Percentiles rank a stretch among this genome's conserved stretches.
These are phyloP conservation scores for Cryptotis parvus DNA, from an alignment of 2,113 vertebrate species.

Conservation along the genomic window DNA sequence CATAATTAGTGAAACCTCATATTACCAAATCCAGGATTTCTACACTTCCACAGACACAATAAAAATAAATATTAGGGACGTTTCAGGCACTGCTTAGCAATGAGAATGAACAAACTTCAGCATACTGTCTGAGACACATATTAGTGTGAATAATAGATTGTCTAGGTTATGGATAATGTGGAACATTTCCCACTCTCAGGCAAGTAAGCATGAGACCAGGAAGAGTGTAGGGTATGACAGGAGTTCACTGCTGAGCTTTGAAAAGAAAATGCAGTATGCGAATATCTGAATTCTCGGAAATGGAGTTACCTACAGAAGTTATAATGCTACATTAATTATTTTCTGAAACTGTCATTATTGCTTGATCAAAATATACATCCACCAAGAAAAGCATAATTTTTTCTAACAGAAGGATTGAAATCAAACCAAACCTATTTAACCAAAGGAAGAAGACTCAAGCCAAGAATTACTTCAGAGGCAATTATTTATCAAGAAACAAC, in stretches of 20 bases:
- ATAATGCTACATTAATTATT: conserved; percentile 69
- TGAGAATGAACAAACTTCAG: background rate
- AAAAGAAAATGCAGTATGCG: conserved; percentile 22
- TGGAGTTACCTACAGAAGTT: conserved; percentile 48
- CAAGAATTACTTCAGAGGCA: conserved; percentile 9
- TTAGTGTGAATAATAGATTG: background rate
- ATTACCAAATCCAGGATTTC: background rate
- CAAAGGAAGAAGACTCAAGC: conserved; percentile 3
- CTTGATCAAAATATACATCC: conserved; percentile 37
- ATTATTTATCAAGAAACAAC: background rate
- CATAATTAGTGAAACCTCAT: background rate
- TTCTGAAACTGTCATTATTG: conserved; percentile 47
- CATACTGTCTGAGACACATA: background rate
- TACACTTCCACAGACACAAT: background rate
- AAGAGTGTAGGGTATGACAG: background rate
- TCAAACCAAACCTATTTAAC: conserved; percentile 47
- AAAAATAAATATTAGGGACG: background rate
- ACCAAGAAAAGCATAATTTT: conserved; percentile 51
- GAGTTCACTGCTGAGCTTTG: background rate
- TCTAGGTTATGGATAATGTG: background rate
- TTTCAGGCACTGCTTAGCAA: background rate
- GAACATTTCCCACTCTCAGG: background rate
- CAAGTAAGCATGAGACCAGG: background rate
- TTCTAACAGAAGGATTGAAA: background rate
- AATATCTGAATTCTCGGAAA: background rate